Percentiles rank a stretch among this genome's conserved stretches.
phyloP scores from a whole-genome alignment of 2,113 vertebrate genomes.

The Astatotilapia flaviijosephi region DNA sequence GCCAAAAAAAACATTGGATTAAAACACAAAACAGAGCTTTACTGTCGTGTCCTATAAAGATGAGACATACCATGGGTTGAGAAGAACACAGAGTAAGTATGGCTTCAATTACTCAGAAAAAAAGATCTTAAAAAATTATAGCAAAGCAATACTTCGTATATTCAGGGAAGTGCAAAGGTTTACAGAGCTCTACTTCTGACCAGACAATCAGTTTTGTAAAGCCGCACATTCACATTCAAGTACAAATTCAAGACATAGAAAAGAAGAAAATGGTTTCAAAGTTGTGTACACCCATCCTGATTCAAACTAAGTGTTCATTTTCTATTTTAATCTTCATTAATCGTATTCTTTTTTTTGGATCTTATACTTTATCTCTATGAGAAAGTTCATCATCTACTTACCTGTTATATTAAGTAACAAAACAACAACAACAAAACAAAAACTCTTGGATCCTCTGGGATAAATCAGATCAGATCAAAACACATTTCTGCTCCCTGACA shows the following conservation, averaged over 20 bases:
- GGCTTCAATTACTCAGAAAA: not conserved
- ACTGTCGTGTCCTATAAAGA: not conserved
- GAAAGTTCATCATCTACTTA: not conserved
- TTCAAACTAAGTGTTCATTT: not conserved
- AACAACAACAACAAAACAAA: not conserved
- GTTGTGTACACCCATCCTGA: not conserved
- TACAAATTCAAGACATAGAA: not conserved
- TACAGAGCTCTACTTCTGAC: not conserved
- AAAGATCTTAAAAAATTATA: not conserved
- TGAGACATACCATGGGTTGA: not conserved
- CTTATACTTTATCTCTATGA: not conserved
- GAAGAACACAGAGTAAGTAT: not conserved
- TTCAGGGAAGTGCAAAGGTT: not conserved
- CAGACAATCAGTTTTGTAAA: not conserved
- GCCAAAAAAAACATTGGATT: not conserved
- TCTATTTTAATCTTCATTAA: not conserved
- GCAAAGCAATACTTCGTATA: rapidly evolving
- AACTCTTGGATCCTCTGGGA: not conserved
- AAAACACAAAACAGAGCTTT: not conserved
- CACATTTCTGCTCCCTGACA: not conserved
- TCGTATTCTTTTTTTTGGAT: not conserved
- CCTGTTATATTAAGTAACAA: not conserved
- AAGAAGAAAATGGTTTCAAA: not conserved
- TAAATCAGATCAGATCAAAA: not conserved
- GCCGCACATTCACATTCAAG: not conserved